Evolutionary conservation across 2,888 invertebrate genomes (phyloP).

Genomic region (Eumerus sabulonum): DNA sequence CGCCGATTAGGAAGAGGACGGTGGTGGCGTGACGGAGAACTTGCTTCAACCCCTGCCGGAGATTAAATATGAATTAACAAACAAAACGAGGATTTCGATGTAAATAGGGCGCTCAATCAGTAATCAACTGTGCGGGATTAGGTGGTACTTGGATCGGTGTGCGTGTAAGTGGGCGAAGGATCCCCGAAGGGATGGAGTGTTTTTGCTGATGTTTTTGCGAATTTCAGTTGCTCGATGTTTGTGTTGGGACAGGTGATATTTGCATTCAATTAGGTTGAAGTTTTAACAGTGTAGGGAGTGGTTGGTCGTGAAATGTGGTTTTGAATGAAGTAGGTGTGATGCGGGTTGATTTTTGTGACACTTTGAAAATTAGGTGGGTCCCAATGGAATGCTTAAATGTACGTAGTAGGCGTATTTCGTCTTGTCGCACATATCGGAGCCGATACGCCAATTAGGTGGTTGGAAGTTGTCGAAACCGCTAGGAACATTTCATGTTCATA

Average conservation of each 20-base stretch:
- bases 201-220: slow-evolving; percentile 16
- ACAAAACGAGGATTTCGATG: not conserved
- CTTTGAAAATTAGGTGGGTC: too few relatives aligned
- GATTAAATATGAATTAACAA: slow-evolving; percentile 62
- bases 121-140: slow-evolving; percentile 18
- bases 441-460: too few relatives aligned
- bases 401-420: too few relatives aligned
- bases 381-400: too few relatives aligned
- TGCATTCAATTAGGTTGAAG: slow-evolving; percentile 27
- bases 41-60: not conserved
- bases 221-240: slow-evolving; percentile 7
- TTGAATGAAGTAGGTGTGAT: too few relatives aligned
- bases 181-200: not conserved
- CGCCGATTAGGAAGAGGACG: slow-evolving; percentile 21
- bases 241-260: slow-evolving; percentile 7
- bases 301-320: too few relatives aligned
- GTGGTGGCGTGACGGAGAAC: not conserved
- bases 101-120: slow-evolving; percentile 18
- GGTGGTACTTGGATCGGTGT: not conserved
- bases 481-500: too few relatives aligned
- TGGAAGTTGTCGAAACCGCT: too few relatives aligned
- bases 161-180: not conserved
- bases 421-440: too few relatives aligned
- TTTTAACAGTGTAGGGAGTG: slow-evolving; percentile 5
- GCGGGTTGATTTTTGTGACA: too few relatives aligned